These are phyloP conservation scores for Drosophila bocqueti DNA, from an alignment of 1,140 invertebrate genomes.

Conservation along the genomic window DNA sequence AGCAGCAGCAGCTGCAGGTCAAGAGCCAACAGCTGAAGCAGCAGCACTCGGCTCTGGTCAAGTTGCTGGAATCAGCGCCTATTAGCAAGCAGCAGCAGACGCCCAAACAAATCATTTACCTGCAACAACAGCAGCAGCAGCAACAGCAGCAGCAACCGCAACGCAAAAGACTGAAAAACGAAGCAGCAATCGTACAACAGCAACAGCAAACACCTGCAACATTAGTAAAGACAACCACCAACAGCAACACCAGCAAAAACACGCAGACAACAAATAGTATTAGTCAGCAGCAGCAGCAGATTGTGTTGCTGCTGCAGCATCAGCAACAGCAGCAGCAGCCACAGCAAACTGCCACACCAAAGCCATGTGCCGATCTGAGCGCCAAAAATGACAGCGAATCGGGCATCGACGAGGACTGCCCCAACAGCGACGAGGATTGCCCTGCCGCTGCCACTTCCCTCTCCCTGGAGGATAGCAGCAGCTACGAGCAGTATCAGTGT, in stretches of 20 bases:
- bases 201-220: conserved; percentile 74
- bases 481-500: conserved; percentile 81
- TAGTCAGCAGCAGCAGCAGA: conserved; percentile 79
- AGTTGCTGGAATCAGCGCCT: conserved; percentile 80
- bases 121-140: conserved; percentile 60
- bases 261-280: conserved; percentile 77
- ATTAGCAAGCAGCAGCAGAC: conserved; percentile 70
- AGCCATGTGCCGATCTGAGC: conserved; percentile 68
- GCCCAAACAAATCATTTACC: conserved; percentile 75
- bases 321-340: conserved; percentile 31
- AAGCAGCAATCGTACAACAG: conserved; percentile 66
- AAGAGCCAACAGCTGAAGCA: conserved; percentile 83
- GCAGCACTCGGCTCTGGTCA: conserved; percentile 82
- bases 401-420: conserved; percentile 75
- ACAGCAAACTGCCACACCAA: conserved; percentile 61
- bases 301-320: conserved; percentile 70
- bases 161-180: conserved; percentile 84
- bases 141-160: conserved; percentile 65
- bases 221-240: conserved; percentile 77
- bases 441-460: conserved; percentile 7
- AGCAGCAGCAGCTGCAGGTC: conserved; percentile 43
- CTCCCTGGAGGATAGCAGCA: conserved; percentile 26
- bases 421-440: conserved; percentile 67
- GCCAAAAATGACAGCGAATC: conserved; percentile 78
- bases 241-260: conserved; percentile 49